These are phyloP conservation scores for Castor canadensis DNA, from an alignment of 2,113 vertebrate genomes.

Conservation along the genomic window DNA sequence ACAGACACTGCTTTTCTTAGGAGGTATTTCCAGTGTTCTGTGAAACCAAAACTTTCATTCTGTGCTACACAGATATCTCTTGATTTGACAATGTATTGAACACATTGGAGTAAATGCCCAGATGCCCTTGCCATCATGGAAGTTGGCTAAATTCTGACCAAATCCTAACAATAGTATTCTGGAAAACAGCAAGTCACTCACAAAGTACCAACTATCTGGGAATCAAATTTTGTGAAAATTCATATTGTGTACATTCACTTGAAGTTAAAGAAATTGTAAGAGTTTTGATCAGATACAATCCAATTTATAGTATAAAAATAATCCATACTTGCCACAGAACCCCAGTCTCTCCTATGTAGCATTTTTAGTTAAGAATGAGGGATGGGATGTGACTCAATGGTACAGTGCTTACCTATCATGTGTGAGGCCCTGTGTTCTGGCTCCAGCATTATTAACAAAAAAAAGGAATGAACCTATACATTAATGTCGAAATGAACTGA, in stretches of 20 bases:
- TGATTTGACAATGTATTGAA: conserved; percentile 59
- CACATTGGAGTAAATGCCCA: conserved; percentile 50
- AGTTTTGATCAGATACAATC: not conserved
- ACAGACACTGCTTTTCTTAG: conserved; percentile 69
- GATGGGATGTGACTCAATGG: not conserved
- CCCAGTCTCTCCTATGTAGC: too few relatives aligned
- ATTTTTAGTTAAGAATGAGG: not conserved
- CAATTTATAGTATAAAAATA: not conserved
- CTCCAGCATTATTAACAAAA: not conserved
- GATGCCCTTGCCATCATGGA: conserved; percentile 20
- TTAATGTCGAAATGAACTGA: not conserved
- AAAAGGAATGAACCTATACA: not conserved
- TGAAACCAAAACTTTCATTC: conserved; percentile 59
- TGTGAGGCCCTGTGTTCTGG: not conserved
- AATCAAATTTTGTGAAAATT: conserved; percentile 17
- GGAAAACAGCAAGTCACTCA: conserved; percentile 6
- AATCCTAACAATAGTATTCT: not conserved
- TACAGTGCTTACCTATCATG: not conserved
- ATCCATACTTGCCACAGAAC: not conserved
- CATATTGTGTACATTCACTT: not conserved
- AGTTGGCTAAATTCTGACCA: conserved; percentile 29
- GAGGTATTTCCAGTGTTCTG: conserved; percentile 53
- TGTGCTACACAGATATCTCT: conserved; percentile 48
- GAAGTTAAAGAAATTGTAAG: not conserved
- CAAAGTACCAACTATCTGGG: conserved; percentile 39